These are phyloP conservation scores for Plumapathes pennacea DNA, from an alignment of 92 coral and sea anemone genomes.

Conservation along the genomic window DNA sequence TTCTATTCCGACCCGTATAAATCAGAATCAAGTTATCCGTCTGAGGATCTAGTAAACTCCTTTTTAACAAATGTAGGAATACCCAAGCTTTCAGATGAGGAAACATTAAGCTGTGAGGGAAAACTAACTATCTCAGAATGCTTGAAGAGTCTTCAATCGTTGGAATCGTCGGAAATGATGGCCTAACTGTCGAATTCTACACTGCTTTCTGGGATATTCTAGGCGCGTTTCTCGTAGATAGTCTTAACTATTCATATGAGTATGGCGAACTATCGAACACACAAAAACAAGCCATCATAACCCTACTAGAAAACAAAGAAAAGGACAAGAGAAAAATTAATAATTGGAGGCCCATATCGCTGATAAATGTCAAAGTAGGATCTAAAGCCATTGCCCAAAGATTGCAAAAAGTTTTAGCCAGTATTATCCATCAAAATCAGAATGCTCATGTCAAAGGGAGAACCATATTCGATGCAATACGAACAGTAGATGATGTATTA, in stretches of 20 bases:
- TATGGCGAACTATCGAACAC: conserved; percentile 2
- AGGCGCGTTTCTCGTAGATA: conserved; percentile 4
- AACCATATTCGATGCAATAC: background rate
- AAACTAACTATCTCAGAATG: conserved; percentile 4
- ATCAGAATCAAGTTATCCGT: background rate
- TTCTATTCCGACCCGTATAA: conserved; percentile 8
- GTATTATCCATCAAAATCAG: conserved; percentile 4
- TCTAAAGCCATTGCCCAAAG: conserved; percentile 10
- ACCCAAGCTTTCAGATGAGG: background rate
- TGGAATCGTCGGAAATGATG: conserved; percentile 10
- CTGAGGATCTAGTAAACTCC: background rate
- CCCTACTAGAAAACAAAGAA: conserved; percentile 3
- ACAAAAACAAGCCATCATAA: conserved; percentile 2
- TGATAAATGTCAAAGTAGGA: conserved; percentile 11
- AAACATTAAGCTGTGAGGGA: conserved; percentile 1
- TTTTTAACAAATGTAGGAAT: conserved; percentile 1
- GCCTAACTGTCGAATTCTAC: conserved; percentile 19
- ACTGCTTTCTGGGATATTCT: conserved; percentile 3
- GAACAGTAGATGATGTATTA: conserved; percentile 5
- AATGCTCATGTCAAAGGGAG: background rate
- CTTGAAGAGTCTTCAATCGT: conserved; percentile 1
- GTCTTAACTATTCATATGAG: background rate
- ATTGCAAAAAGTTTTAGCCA: background rate
- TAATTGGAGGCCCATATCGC: conserved; percentile 23
- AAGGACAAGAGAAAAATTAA: conserved; percentile 6